Conservation (phyloP, 1,140 invertebrate genomes). For the Drosophila equinoxialis region DNA sequence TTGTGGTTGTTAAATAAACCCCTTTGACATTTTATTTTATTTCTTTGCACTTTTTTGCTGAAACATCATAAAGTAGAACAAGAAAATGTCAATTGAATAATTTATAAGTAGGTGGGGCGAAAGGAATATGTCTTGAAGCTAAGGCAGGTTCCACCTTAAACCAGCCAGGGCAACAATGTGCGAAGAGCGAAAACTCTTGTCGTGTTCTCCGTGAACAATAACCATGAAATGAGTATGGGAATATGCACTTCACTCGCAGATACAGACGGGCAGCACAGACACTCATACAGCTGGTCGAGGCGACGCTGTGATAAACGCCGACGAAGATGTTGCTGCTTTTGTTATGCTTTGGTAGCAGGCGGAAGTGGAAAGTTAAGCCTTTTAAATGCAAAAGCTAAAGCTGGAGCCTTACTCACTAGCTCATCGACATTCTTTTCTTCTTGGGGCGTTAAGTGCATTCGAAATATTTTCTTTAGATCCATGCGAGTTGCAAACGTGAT, state of each 20-base stretch:
- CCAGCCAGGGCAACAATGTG: not conserved
- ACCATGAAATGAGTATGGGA: constrained; percentile 28
- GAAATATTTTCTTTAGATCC: constrained; percentile 33
- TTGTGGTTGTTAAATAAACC: constrained; percentile 44
- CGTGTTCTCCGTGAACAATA: constrained; percentile 32
- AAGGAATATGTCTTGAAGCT: constrained; percentile 23
- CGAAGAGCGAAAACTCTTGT: not conserved
- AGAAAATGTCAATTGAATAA: constrained; percentile 40
- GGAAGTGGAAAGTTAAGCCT: constrained; percentile 40
- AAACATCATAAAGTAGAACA: constrained; percentile 38
- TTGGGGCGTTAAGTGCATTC: constrained; percentile 40
- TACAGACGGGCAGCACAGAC: not conserved
- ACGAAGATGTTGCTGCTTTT: constrained; percentile 1
- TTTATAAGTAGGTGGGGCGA: constrained; percentile 25
- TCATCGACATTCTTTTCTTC: constrained; percentile 18
- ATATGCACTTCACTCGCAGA: constrained; percentile 19
- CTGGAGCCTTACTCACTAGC: not conserved
- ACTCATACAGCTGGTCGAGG: not conserved
- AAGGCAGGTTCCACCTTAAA: constrained; percentile 24
- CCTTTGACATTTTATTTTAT: constrained; percentile 21
- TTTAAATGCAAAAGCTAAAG: constrained; percentile 42
- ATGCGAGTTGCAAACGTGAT: constrained; percentile 48
- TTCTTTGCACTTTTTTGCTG: constrained; percentile 32
- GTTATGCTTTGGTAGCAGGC: constrained; percentile 9
- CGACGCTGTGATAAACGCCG: not conserved